These are phyloP conservation scores for Chaetodon trifascialis DNA, from an alignment of 2,113 vertebrate genomes.

Conservation along the genomic window DNA sequence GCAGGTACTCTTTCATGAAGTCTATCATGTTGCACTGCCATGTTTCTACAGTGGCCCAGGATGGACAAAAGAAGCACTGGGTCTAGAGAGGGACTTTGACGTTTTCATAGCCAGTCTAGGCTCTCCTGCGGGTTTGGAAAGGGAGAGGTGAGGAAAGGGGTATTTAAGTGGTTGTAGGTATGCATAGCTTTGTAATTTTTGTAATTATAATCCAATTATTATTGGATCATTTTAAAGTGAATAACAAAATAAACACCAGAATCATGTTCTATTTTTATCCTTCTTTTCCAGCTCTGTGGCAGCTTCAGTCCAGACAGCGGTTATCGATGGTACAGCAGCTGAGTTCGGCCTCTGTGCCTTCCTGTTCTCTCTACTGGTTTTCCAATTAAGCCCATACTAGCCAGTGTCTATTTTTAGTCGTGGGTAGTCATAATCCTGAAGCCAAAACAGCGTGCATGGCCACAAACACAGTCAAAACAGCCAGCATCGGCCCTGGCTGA, in stretches of 20 bases:
- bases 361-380: slow-evolving; percentile 20
- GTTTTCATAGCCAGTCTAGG: no score
- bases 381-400: slow-evolving; percentile 33
- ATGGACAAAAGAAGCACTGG: no score
- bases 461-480: slow-evolving; percentile 37
- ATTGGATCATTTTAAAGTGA: neutral
- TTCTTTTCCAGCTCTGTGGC: neutral
- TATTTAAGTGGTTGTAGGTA: no score
- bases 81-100: no score
- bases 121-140: no score
- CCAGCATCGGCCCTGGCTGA: slow-evolving; percentile 18
- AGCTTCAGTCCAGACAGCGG: neutral
- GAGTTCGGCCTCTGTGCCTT: neutral
- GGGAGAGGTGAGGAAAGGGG: no score
- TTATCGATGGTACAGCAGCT: slow-evolving; percentile 23
- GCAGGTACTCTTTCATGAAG: no score
- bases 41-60: no score
- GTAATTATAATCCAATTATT: no score
- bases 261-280: neutral
- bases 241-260: neutral
- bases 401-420: slow-evolving; percentile 56
- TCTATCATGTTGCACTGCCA: no score
- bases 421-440: slow-evolving; percentile 60
- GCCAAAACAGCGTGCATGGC: slow-evolving; percentile 30
- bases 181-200: no score